Conservation (phyloP, 2,113 vertebrate genomes). For the Macaca fascicularis region DNA sequence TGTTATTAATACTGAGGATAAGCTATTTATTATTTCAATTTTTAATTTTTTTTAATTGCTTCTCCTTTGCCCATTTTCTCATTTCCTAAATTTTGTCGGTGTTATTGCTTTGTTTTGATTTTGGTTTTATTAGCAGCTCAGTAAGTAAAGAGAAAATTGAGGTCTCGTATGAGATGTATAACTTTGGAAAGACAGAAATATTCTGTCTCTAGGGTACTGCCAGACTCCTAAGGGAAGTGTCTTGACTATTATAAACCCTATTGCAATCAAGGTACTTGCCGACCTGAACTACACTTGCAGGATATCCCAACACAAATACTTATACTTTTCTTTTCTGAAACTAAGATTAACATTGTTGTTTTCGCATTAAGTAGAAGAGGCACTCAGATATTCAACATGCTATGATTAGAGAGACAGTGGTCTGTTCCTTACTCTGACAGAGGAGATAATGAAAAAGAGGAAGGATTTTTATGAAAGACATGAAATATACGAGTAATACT, state of each 20-base stretch:
- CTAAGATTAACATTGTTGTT: neutral
- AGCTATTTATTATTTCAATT: too few species aligned
- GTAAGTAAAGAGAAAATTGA: neutral
- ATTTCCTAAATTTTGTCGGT: neutral
- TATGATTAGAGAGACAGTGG: neutral
- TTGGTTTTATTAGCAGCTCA: neutral
- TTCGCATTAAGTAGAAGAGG: neutral
- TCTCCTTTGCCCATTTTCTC: neutral
- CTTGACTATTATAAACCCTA: neutral
- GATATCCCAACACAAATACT: neutral
- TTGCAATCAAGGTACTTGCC: neutral
- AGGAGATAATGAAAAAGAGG: neutral
- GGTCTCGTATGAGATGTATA: neutral
- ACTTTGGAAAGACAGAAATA: neutral
- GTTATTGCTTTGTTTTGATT: neutral
- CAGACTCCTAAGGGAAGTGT: neutral
- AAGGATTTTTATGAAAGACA: neutral
- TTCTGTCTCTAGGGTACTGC: neutral
- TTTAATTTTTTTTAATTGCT: neutral
- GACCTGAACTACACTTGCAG: neutral
- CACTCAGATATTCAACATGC: neutral
- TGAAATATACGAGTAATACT: neutral
- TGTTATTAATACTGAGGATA: neutral
- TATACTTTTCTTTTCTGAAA: neutral
- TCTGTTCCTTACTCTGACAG: neutral